Evolutionary conservation across 1,140 invertebrate species (phyloP), one percentile per base, ranked within the genome.

Genomic region (Augochlora pura): DNA sequence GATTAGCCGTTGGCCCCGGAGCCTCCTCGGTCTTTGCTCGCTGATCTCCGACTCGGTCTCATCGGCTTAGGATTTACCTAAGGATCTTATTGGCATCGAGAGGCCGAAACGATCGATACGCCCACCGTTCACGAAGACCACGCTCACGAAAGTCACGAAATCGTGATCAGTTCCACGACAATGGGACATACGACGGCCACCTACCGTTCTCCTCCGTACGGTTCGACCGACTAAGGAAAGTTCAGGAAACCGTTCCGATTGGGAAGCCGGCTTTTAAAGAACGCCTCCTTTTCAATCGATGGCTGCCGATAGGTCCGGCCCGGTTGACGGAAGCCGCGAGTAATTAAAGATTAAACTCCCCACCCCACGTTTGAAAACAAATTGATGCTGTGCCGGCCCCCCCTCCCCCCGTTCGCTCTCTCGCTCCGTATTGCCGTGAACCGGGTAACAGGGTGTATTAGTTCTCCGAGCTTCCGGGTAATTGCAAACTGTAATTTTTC

Each of bases 41-140:
- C 86, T 85, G 87, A 86, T 90, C 86, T 89, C 84, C 87, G 86
- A 88, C 84, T 88, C 82, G 81, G 86, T 88, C 87, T 90, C 88
- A 89, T 91, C 89, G 90, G 89, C 90, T 91, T 90, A 91, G 87
- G 88, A 89, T 89, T 90, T 87, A 86, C 84, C 87, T 88, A 87
- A 89, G 87, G 76, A 89, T 88, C 88, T 88, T 89, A 89, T 89
- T 89, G 87, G 84, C 82, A 85, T 88, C 86, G 84, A 78, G 84
- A 80, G 80, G 63, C 65, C 76, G 71, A 70, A 46, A 49, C 71
- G 83, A 88, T 88, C 84, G 85, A 88, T 88, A 83, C 86, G 82
- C 83, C 79, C 81, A 84, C 83, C 83, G 78, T 82, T 87, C 74
- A 82, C 84, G 84, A 73, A 63, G 75, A 9, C 63, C 75, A 52